These are phyloP conservation scores for Chlamydotis undulata DNA, from an alignment of 2,113 vertebrate species.

Conservation along the genomic window DNA sequence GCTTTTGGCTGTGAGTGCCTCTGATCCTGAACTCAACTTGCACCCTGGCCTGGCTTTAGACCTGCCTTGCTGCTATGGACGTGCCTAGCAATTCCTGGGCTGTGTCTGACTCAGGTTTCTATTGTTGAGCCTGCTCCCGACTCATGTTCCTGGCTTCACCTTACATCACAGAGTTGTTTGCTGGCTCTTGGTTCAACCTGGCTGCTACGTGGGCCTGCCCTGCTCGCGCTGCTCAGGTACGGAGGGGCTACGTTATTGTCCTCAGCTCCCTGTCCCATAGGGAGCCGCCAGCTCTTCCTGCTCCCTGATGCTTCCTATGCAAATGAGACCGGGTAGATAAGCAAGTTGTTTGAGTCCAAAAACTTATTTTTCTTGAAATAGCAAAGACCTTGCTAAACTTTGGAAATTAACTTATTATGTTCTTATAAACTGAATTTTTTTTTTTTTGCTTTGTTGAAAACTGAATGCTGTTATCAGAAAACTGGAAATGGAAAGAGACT, in stretches of 20 bases:
- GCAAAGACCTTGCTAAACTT: not conserved
- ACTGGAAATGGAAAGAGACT: not conserved
- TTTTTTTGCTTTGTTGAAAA: not conserved
- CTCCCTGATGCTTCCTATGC: rapidly evolving
- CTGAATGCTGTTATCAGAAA: not conserved
- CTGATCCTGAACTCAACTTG: not conserved
- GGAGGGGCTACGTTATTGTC: rapidly evolving
- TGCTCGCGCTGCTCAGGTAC: not conserved
- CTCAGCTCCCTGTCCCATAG: rapidly evolving
- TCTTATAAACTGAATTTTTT: not conserved
- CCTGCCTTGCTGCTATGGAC: rapidly evolving
- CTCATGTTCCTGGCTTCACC: not conserved
- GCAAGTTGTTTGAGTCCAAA: not conserved
- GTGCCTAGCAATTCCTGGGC: rapidly evolving
- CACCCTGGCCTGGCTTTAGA: not conserved
- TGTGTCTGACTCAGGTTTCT: not conserved
- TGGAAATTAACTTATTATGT: not conserved
- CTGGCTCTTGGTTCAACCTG: not conserved
- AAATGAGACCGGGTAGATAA: not conserved
- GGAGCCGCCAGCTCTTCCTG: not conserved
- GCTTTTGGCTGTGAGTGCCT: not conserved
- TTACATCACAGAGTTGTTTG: rapidly evolving
- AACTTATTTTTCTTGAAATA: not conserved
- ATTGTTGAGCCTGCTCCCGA: no score
- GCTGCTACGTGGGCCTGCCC: not conserved